Conservation (phyloP, 1,140 invertebrate species). For the Hydropsyche tenuis region DNA sequence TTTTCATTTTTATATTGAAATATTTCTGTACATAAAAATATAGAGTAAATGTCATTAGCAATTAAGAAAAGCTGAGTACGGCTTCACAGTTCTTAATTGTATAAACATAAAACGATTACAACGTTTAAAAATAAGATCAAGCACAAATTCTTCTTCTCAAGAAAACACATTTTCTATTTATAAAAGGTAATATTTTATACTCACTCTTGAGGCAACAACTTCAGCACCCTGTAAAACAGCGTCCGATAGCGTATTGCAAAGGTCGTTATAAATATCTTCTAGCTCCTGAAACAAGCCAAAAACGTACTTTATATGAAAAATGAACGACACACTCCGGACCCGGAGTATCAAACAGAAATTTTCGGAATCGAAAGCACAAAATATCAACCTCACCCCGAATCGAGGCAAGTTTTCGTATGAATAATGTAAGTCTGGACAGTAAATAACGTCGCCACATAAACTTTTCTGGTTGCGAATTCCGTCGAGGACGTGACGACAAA, state of each 20-base stretch:
- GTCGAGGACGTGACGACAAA: background rate
- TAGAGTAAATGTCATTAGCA: no score
- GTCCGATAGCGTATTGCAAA: conserved; percentile 80
- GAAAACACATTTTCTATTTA: no score
- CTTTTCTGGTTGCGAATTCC: background rate
- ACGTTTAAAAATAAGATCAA: no score
- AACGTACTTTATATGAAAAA: background rate
- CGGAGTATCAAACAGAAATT: no score
- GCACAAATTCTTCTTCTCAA: no score
- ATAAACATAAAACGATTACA: no score
- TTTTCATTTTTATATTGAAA: no score
- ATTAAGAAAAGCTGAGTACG: no score
- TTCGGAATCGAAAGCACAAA: background rate
- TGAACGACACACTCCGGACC: background rate
- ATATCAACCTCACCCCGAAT: background rate
- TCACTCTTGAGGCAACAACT: conserved; percentile 81
- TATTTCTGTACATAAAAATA: no score
- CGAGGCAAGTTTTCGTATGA: background rate
- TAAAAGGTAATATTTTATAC: conserved; percentile 38
- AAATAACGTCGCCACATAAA: conserved; percentile 2
- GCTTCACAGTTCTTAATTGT: no score
- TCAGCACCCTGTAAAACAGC: conserved; percentile 82
- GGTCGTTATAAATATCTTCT: conserved; percentile 85
- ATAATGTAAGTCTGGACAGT: conserved; percentile 17
- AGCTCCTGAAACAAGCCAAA: conserved; percentile 73